A percentile compares a stretch with the other conserved stretches of the same genome.
Conservation (phyloP, 1,140 invertebrate genomes). For the Musca domestica region DNA sequence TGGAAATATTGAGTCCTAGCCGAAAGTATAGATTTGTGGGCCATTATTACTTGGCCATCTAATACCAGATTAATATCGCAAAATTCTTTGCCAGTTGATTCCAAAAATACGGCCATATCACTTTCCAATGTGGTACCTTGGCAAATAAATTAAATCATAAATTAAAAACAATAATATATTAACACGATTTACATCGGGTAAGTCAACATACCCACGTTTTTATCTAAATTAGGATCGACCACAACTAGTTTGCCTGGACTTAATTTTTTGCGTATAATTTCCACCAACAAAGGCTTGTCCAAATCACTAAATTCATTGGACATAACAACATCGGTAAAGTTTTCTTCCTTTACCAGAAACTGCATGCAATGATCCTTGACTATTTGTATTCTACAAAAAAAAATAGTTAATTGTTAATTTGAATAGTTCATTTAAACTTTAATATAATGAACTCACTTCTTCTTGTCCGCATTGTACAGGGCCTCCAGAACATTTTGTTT, state of each 20-base stretch:
- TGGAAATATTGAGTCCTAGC: constrained; percentile 92
- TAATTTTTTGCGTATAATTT: constrained; percentile 77
- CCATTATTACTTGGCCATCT: constrained; percentile 71
- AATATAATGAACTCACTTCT: no score
- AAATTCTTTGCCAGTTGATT: constrained; percentile 73
- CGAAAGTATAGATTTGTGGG: constrained; percentile 87
- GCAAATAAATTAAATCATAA: neutral
- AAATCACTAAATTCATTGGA: constrained; percentile 88
- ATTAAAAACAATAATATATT: neutral
- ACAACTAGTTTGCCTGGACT: constrained; percentile 44
- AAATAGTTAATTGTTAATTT: neutral
- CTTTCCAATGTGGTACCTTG: constrained; percentile 82
- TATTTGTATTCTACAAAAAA: constrained; percentile 65
- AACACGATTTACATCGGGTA: neutral
- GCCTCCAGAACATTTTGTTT: constrained; percentile 86
- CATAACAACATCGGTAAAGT: constrained; percentile 89
- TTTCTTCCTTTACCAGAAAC: constrained; percentile 89
- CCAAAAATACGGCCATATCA: constrained; percentile 83
- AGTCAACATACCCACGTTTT: constrained; percentile 32
- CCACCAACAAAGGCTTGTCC: constrained; percentile 87
- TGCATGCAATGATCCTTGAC: constrained; percentile 92
- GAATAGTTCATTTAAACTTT: neutral
- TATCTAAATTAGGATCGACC: constrained; percentile 41
- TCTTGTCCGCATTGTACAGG: constrained; percentile 79
- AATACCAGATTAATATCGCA: constrained; percentile 85